phyloP scores from a whole-genome alignment of 2,113 vertebrate genomes.

The Muntiacus muntjak region DNA sequence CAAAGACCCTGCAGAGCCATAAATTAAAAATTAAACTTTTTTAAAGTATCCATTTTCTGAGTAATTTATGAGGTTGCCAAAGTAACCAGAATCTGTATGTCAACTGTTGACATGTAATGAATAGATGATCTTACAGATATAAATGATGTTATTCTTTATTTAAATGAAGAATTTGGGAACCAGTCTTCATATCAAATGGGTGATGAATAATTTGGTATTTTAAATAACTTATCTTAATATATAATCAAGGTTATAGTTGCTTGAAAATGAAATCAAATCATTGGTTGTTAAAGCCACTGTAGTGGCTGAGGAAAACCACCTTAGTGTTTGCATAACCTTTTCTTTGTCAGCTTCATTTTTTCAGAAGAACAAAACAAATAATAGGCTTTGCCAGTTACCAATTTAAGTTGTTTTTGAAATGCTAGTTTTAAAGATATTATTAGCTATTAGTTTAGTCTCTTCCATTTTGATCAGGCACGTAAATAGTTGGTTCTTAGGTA shows the following conservation, averaged over 20 bases:
- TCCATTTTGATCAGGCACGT: neutral
- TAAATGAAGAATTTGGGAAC: neutral
- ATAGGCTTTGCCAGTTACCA: neutral
- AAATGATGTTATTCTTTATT: neutral
- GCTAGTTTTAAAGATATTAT: slow-evolving; percentile 9
- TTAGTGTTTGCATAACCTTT: neutral
- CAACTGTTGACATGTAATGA: neutral
- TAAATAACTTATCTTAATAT: slow-evolving; percentile 21
- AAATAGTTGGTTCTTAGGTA: neutral
- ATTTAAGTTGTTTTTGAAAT: slow-evolving; percentile 39
- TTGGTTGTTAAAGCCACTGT: neutral
- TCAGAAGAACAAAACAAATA: slow-evolving; percentile 33
- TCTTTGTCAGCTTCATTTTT: slow-evolving; percentile 28
- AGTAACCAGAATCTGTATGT: slow-evolving; percentile 11
- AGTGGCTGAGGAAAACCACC: neutral
- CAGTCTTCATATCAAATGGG: neutral
- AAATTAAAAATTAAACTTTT: neutral
- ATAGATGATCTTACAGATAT: neutral
- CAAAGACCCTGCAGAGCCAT: neutral
- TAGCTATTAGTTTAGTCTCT: neutral
- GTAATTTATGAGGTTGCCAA: neutral
- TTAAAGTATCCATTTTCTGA: neutral
- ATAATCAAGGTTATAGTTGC: slow-evolving; percentile 10
- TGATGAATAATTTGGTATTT: slow-evolving; percentile 10
- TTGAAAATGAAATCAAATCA: slow-evolving; percentile 41